Percentiles rank a stretch among this genome's conserved stretches.
Conservation (phyloP, 2,113 vertebrate genomes). For the Cephalopholis sonnerati region DNA sequence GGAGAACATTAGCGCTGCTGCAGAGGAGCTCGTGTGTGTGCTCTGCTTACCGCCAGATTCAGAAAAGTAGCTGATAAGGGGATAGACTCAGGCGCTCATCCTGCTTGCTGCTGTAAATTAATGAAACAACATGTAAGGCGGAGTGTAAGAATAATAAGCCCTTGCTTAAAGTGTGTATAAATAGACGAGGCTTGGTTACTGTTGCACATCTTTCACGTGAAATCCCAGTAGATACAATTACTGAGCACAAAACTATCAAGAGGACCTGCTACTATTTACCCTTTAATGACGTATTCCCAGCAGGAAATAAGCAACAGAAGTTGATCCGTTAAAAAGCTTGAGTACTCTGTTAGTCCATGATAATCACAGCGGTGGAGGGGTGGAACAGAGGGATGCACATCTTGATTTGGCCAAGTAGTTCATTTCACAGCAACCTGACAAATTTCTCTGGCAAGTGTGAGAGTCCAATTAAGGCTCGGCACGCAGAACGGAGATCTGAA, state of each 20-base stretch:
- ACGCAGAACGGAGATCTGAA: constrained; percentile 58
- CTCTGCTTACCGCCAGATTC: constrained; percentile 63
- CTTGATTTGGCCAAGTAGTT: constrained; percentile 57
- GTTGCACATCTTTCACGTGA: constrained; percentile 50
- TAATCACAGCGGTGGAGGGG: constrained; percentile 7
- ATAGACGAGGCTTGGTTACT: constrained; percentile 51
- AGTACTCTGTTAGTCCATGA: constrained; percentile 44
- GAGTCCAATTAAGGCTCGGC: constrained; percentile 68
- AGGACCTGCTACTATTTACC: constrained; percentile 54
- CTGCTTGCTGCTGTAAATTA: constrained; percentile 70
- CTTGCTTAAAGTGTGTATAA: constrained; percentile 62
- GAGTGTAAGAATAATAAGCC: constrained; percentile 61
- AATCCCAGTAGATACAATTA: constrained; percentile 72
- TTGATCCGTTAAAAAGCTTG: constrained; percentile 30
- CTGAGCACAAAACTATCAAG: constrained; percentile 49
- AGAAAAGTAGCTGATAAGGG: constrained; percentile 73
- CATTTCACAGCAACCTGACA: constrained; percentile 71
- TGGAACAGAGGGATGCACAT: constrained; percentile 40
- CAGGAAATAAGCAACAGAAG: constrained; percentile 42
- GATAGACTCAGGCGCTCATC: constrained; percentile 68
- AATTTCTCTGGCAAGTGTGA: constrained; percentile 71
- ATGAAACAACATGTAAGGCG: constrained; percentile 62
- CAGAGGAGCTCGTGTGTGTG: constrained; percentile 54
- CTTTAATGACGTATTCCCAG: constrained; percentile 52
- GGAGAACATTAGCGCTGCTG: constrained; percentile 61